Conservation (phyloP, 2,113 vertebrate genomes). For the Balaeniceps rex region DNA sequence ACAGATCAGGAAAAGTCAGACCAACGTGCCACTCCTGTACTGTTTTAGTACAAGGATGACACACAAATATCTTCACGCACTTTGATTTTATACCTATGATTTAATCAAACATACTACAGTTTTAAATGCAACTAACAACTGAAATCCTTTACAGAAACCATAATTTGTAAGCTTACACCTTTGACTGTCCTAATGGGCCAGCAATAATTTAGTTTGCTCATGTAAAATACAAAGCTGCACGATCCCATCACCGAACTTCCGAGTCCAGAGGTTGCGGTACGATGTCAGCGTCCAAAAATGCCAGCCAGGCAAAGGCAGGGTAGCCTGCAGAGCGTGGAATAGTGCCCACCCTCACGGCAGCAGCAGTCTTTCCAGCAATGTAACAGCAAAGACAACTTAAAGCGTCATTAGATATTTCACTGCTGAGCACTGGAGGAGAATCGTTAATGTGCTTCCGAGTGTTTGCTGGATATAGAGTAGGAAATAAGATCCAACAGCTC, state of each 20-base stretch:
- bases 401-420: not conserved
- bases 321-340: not conserved
- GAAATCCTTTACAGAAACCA: not conserved
- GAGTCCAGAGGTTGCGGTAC: not conserved
- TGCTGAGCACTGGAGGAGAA: not conserved
- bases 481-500: not conserved
- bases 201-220: not conserved
- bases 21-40: not conserved
- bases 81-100: not conserved
- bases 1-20: not conserved
- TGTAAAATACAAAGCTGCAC: not conserved
- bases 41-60: not conserved
- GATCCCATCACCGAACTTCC: not conserved
- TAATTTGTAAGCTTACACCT: not conserved
- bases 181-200: not conserved
- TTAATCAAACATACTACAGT: not conserved
- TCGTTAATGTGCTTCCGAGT: not conserved
- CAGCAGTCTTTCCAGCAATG: not conserved
- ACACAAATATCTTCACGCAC: not conserved
- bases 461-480: not conserved
- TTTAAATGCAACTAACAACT: not conserved
- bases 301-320: not conserved
- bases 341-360: not conserved
- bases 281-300: fast-evolving
- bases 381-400: not conserved